Evolutionary conservation across 2,113 vertebrate species (phyloP).

Genomic region (Entomyzon cyanotis): DNA sequence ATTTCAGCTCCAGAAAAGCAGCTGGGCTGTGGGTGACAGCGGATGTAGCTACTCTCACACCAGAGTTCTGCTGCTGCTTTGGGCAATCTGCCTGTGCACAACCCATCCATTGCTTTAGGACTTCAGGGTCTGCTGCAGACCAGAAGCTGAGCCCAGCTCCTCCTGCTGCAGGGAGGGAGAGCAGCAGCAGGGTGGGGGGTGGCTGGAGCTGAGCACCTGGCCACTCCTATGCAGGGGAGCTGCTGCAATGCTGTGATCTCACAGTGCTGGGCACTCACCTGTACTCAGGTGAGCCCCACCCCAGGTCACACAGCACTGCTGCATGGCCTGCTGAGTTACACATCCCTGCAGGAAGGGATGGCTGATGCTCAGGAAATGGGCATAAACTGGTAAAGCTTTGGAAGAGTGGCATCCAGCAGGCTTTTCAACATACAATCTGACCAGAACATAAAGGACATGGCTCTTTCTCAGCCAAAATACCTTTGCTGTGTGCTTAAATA

Average conservation of each 20-base stretch:
- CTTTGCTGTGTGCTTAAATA: neutral
- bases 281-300: neutral
- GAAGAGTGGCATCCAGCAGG: neutral
- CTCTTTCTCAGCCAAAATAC: neutral
- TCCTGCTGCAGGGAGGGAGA: neutral
- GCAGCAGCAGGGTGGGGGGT: neutral
- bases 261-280: neutral
- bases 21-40: neutral
- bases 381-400: neutral
- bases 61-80: neutral
- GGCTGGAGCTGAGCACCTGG: neutral
- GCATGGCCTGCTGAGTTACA: accelerated
- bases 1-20: neutral
- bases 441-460: neutral
- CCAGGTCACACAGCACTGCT: neutral
- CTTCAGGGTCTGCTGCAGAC: neutral
- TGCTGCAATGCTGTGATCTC: accelerated
- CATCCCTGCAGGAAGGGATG: neutral
- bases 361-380: neutral
- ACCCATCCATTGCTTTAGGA: neutral
- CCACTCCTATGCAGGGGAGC: neutral
- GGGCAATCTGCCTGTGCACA: neutral
- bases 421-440: neutral
- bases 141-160: neutral
- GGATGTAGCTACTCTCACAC: neutral